Evolutionary conservation across 92 coral and sea anemone species (phyloP), one percentile per base, ranked within the genome.

Genomic region (Desmophyllum pertusum): DNA sequence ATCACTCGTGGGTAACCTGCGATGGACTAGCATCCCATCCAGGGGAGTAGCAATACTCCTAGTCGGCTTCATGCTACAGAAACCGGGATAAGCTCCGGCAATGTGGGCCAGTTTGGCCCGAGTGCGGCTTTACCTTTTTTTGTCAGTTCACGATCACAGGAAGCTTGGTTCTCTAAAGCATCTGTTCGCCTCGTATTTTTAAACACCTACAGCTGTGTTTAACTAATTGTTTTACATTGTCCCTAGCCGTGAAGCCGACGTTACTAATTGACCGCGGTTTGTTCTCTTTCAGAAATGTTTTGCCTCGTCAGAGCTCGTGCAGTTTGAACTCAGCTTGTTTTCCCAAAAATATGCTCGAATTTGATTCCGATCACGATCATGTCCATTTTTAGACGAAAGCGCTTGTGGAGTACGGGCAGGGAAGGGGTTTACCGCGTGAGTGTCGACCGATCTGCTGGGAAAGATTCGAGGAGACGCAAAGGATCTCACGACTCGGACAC

Each of bases 341-440:
- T 78, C 3, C 39, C 1, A 21, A 35, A 78, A 63, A 63, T 3
- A 63, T 39, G 36, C 5, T 51, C 17, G 10, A 23, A 30, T 18
- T 9, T 48, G 19, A 1, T 25, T 40, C 59, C 31, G 61, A 45
- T 73, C 19, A 15, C 5, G 10, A 51, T 17, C n/a, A 82, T 82
- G 79, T 4, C 79, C 10, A 27, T 63, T 43, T 5, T 82, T 21
- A 71, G 21, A 43, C 41, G 71, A 72, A 82, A 82, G 39, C 86
- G 79, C 30, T 82, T 59, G 68, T 72, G 86, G 86, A 72, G 70
- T 18, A 40, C 14, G 30, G 86, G 86, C 0, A 71, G 61, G 18
- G 78, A 73, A 11, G 68, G 79, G 0, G 79, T 59, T 23, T 82
- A 82, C 30, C 33, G 37, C 10, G 67, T 77, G 9, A 77, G 50